Percentiles rank a stretch among this genome's conserved stretches.
phyloP scores from a whole-genome alignment of 2,888 invertebrate genomes.

The Dyspetes luteomarginatus region DNA sequence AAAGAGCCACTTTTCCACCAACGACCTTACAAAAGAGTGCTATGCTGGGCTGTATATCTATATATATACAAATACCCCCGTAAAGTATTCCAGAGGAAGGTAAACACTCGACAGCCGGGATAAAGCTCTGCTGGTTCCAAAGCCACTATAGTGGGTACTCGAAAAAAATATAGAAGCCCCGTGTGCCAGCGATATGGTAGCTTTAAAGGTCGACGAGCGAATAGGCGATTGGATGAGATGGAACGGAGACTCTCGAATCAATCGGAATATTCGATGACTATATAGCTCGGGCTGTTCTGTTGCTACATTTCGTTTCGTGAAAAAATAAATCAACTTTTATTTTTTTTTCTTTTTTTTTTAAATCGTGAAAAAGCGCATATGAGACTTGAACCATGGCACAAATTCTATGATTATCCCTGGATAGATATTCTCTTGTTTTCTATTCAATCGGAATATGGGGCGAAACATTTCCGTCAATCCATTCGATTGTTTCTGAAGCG shows the following conservation, averaged over 20 bases:
- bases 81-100: background rate
- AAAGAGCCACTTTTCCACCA: background rate
- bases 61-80: background rate
- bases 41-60: background rate
- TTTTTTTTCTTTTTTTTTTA: too few species aligned
- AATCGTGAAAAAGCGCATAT: too few species aligned
- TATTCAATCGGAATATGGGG: slow-evolving; percentile 1
- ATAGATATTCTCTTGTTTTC: background rate
- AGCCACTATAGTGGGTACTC: background rate
- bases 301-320: too few species aligned
- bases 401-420: too few species aligned
- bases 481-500: slow-evolving; percentile 2
- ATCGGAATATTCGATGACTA: too few species aligned
- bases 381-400: too few species aligned
- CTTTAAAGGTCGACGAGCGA: background rate
- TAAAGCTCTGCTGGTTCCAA: background rate
- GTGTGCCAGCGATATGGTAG: background rate
- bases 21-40: background rate
- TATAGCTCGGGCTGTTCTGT: too few species aligned
- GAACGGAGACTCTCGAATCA: too few species aligned
- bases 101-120: background rate
- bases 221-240: too few species aligned
- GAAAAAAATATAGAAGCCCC: background rate
- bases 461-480: background rate
- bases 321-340: too few species aligned